Conservation (phyloP, 2,797 vertebrate species). For the Euphonia xanthogaster region DNA sequence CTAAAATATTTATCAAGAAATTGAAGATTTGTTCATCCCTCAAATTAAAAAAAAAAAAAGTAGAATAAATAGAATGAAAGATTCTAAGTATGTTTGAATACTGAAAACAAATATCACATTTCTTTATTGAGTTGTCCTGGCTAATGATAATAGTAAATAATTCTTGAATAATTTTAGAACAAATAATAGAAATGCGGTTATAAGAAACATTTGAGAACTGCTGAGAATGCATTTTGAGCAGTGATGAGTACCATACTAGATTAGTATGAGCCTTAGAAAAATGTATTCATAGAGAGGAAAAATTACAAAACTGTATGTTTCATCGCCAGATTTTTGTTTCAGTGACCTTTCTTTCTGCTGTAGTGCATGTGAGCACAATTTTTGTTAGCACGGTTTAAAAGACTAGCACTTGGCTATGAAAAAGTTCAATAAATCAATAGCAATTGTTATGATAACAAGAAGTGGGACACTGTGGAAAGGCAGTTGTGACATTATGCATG, state of each 20-base stretch:
- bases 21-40: not conserved
- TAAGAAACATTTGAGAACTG: not conserved
- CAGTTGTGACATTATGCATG: constrained; percentile 63
- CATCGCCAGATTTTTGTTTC: not conserved
- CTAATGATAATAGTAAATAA: not conserved
- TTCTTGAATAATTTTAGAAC: not conserved
- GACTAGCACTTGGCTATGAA: constrained; percentile 80
- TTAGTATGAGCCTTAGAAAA: not conserved
- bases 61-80: not conserved
- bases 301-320: not conserved
- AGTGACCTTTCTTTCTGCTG: not conserved
- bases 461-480: constrained; percentile 73
- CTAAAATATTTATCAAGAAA: not conserved
- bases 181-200: not conserved
- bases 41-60: not conserved
- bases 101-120: not conserved
- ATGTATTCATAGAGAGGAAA: not conserved
- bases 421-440: constrained; percentile 90
- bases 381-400: constrained; percentile 62
- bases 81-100: not conserved
- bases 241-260: not conserved
- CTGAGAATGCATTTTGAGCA: not conserved
- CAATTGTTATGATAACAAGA: constrained; percentile 82
- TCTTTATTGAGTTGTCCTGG: not conserved
- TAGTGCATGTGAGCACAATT: constrained; percentile 37